Evolutionary conservation across 2,113 vertebrate genomes (phyloP).

Genomic region (Callaeas wilsoni): DNA sequence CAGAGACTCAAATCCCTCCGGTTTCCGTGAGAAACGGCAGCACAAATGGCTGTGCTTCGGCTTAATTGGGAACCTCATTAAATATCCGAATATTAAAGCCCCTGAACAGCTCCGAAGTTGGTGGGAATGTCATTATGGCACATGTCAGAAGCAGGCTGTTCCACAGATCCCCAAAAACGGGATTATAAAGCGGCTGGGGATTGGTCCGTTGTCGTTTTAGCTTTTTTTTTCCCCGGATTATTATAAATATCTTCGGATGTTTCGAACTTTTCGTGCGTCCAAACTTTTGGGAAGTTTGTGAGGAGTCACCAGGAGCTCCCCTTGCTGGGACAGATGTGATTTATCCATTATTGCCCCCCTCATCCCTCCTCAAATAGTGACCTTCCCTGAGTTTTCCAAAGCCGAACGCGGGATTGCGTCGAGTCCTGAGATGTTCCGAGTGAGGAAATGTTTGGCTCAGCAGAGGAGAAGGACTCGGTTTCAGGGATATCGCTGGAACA

Average conservation of each 20-base stretch:
- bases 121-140: not conserved
- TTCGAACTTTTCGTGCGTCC: not conserved
- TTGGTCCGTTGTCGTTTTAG: not conserved
- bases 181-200: not conserved
- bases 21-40: not conserved
- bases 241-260: not conserved
- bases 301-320: not conserved
- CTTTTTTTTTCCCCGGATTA: not conserved
- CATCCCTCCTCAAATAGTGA: not conserved
- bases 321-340: not conserved
- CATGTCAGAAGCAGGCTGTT: not conserved
- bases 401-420: rapidly evolving
- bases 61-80: not conserved
- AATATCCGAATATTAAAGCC: not conserved
- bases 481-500: too few relatives aligned
- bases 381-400: not conserved
- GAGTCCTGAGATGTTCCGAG: not conserved
- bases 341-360: rapidly evolving
- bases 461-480: not conserved
- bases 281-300: not conserved
- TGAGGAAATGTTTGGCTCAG: not conserved
- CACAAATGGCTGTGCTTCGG: not conserved
- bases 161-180: not conserved
- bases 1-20: not conserved
- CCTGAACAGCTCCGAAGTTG: not conserved